Evolutionary conservation across 2,113 vertebrate species (phyloP), one percentile per base, ranked within the genome.

Genomic region (Brachypodius melanocephalos): DNA sequence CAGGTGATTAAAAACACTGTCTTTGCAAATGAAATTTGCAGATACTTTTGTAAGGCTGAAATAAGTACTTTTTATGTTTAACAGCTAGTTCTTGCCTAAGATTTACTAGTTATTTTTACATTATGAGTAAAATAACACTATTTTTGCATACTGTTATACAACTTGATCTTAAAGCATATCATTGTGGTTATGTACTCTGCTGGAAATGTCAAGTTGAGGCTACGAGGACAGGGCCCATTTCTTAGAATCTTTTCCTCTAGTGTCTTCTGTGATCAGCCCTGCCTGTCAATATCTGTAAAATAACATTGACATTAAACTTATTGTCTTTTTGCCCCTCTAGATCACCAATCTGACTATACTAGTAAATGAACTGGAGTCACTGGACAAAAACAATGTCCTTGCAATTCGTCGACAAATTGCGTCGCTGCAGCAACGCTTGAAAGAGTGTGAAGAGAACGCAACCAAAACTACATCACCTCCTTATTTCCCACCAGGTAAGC

Each of bases 351-450:
- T 98, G 96, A 98, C 96, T 77, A 74, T 98, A 74, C 55, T 98
- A 78, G 98, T 98, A 36, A 94, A 96, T 86, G 89, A 97, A 28
- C 80, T 98, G 5, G 98, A 98, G 78, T 97, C 95, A 1, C 66
- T 98, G 79, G 98, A 98, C 93, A 97, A 98, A 96, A 97, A 95
- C 93, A 98, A 98, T 6, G 80, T 98, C 67, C 96, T 98, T 48
- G 91, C 61, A 49, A 97, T 98, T 89, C 98, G 98, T 28, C 95
- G 93, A 38, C 95, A 98, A 91, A 90, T 98, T 25, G 17, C 1
- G 1, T 62, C 85, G 71, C 96, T 98, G 51, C 96, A 96, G 92
- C 86, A 74, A 22, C 95, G 79, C 49, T 71, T 98, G 65, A 97
- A 98, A 88, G 97, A 98, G 17, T 98, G 98, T 14, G 96, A 98